Base-by-base conservation (phyloP, 92 coral and sea anemone genomes). In the Palythoa grandis region DNA sequence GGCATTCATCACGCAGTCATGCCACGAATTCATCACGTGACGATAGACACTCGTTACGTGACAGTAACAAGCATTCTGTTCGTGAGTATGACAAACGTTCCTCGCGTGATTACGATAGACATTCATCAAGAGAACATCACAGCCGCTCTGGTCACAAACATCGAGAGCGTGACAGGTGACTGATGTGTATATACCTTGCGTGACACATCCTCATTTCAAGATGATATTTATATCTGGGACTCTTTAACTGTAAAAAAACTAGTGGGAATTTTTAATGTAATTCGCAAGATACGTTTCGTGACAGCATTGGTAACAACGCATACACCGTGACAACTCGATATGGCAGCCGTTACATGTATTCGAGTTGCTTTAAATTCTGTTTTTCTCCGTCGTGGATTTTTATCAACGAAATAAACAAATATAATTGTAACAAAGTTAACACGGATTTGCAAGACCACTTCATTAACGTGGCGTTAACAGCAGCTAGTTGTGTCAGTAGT, bases 61-160 rank as follows among this genome's bases (percentile, higher is more conserved):
- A 77, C 50, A 16, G 37, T 74, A 29, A 65, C 72, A 61, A 61
- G 19, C 56, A 38, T 61, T 78, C 83, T 2, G 8, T 22, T 2
- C 83, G 83, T 78, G 63, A 80, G 56, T 47, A 65, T 17, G 85
- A 80, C 48, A 80, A 50, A 48, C 85, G 22, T 29, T 67, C 85
- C 16, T 80, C 74, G 22, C 74, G 85, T 80, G 85, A 65, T 47
- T 48, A 66, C 16, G 85, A 80, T 69, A 80, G 61, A 24, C 85
- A 66, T 53, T 66, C 61, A 25, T 65, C 85, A 80, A 70, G 57
- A 67, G 61, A 80, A 13, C 85, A 80, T 38, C 58, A 20, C 60
- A 66, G 29, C 43, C 74, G 65, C 40, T 43, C 74, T 80, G 37
- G 74, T 48, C 74, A 80, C 74, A 80, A 66, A 39, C 47, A 43